Evolutionary conservation across 2,888 invertebrate genomes (phyloP), one percentile per base, ranked within the genome.

Genomic region (Eulithis testata): DNA sequence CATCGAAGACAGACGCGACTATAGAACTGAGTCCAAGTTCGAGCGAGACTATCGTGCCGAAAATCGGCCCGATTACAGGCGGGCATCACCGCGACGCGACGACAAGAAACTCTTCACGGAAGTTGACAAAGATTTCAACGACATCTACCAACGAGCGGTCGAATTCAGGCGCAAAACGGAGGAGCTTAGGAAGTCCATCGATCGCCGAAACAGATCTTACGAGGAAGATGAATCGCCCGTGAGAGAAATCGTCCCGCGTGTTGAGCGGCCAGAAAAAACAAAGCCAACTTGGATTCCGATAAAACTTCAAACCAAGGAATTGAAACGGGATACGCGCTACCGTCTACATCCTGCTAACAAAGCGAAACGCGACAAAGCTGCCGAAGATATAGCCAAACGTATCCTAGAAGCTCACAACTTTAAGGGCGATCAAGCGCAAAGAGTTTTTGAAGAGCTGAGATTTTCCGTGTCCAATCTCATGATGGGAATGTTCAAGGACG

Each of bases 61-160:
- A 70, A 21, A 56, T 69, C 49, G 73, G 27, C 0, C 67, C 43
- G 52, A 59, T 53, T 65, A 56, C 62, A 62, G 76, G 65, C 68
- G 77, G 40, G 73, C 76, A 0, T 73, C 76, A 1, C 76, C 74
- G 9, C 76, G 73, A 3, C 76, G 67, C 54, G 76, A 77, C 6
- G 75, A 72, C 55, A 73, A 70, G 8, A 72, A 72, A 21, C 40
- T 70, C 8, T 70, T 68, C 43, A 76, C 73, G 31, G 66, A 73
- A 14, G 77, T 87, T 40, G 84, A 91, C 53, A 86, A 84, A 69
- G 89, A 90, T 71, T 84, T 90, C 52, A 86, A 90, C 65, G 87
- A 88, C 45, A 84, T 90, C 7, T 89, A 88, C 72, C 83, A 86
- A 57, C 78, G 87, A 60, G 83, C 90, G 3, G 76, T 84, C n/a